These are phyloP conservation scores for Eulemur mongoz DNA, from an alignment of 2,797 vertebrate species.

Conservation along the genomic window DNA sequence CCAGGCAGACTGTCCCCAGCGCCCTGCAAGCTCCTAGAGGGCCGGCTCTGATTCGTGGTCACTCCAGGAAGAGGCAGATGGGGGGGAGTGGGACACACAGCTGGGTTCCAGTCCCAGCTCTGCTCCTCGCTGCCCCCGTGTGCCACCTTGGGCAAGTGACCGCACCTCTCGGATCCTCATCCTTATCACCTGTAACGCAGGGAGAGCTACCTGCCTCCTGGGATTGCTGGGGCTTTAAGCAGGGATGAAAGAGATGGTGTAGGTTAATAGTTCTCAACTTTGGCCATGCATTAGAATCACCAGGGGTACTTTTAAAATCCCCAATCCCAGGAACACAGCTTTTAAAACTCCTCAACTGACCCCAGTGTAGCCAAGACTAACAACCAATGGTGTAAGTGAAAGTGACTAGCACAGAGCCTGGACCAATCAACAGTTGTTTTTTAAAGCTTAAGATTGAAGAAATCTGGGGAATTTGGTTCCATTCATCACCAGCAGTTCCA, in stretches of 20 bases:
- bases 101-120: neutral
- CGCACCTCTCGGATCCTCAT: neutral
- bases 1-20: neutral
- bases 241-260: neutral
- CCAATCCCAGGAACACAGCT: neutral
- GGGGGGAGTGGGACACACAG: neutral
- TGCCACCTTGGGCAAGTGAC: neutral
- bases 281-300: neutral
- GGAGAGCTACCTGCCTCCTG: neutral
- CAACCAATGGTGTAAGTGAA: neutral
- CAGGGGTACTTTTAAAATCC: neutral
- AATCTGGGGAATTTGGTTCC: neutral
- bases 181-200: neutral
- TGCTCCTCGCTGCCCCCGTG: neutral
- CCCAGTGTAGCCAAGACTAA: neutral
- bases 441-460: neutral
- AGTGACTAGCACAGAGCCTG: neutral
- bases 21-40: neutral
- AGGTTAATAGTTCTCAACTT: neutral
- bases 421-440: neutral
- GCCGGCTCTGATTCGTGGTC: neutral
- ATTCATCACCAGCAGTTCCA: conserved; percentile 4
- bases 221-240: neutral
- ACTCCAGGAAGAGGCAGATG: neutral
- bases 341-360: neutral